These are phyloP conservation scores for Mamestra configurata DNA, from an alignment of 1,140 invertebrate genomes.

Conservation along the genomic window DNA sequence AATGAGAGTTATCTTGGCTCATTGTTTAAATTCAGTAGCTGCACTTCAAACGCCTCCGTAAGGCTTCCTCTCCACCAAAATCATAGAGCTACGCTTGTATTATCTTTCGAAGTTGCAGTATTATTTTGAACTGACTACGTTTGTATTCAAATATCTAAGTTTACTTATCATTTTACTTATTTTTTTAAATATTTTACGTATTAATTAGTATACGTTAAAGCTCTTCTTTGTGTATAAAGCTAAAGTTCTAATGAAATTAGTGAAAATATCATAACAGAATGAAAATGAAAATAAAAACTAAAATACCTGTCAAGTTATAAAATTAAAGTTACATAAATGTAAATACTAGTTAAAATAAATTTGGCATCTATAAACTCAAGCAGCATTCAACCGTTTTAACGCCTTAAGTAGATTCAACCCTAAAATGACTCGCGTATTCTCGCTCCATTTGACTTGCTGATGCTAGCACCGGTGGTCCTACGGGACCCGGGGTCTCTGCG, in stretches of 20 bases:
- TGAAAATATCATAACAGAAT: too few species aligned
- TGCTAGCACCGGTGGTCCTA: slow-evolving; percentile 78
- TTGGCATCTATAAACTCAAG: neutral
- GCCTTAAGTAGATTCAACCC: slow-evolving; percentile 52
- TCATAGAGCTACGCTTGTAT: neutral
- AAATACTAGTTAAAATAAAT: too few species aligned
- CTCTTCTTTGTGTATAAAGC: too few species aligned
- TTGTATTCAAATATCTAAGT: too few species aligned
- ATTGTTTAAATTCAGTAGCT: slow-evolving; percentile 63
- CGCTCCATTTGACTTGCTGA: slow-evolving; percentile 79
- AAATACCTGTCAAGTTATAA: too few species aligned
- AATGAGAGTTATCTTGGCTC: slow-evolving; percentile 18
- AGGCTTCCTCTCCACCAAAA: slow-evolving; percentile 38
- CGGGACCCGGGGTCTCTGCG: slow-evolving; percentile 55
- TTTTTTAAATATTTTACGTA: too few species aligned
- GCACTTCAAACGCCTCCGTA: slow-evolving; percentile 55
- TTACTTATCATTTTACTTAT: too few species aligned
- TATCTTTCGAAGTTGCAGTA: neutral
- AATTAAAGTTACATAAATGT: too few species aligned
- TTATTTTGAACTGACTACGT: too few species aligned
- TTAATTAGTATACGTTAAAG: too few species aligned
- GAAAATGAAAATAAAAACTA: too few species aligned
- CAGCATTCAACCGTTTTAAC: slow-evolving; percentile 11
- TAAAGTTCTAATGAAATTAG: too few species aligned
- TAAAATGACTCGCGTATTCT: slow-evolving; percentile 71